Conservation (phyloP, 92 coral and sea anemone genomes). For the Porites rus region DNA sequence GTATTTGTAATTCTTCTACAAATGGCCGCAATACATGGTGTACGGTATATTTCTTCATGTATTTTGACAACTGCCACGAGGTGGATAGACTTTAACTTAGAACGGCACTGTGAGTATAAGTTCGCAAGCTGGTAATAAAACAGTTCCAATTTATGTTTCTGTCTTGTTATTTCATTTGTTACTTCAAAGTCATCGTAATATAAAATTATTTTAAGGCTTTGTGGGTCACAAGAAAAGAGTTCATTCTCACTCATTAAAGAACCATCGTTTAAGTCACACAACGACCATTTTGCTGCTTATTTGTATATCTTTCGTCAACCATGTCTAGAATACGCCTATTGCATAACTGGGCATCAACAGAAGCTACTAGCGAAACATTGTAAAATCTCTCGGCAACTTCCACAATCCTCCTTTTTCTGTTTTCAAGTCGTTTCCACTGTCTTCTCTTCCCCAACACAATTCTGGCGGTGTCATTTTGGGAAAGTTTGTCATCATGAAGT, state of each 20-base stretch:
- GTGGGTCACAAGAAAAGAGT: neutral
- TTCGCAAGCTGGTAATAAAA: neutral
- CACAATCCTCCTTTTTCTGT: neutral
- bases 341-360: neutral
- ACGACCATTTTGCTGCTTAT: neutral
- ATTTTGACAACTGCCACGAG: conserved; percentile 24
- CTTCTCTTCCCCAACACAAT: neutral
- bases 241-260: neutral
- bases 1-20: conserved; percentile 10
- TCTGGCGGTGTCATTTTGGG: neutral
- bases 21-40: conserved; percentile 19
- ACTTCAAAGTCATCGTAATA: neutral
- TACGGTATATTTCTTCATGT: no score
- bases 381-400: neutral
- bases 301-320: neutral
- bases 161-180: conserved; percentile 10
- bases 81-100: conserved; percentile 25
- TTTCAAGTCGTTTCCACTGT: neutral
- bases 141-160: conserved; percentile 9
- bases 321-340: neutral
- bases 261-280: neutral
- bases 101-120: conserved; percentile 18
- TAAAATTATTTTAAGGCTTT: neutral
- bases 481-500: neutral
- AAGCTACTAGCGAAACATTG: neutral